Percentiles rank a stretch among this genome's conserved stretches.
phyloP scores from a whole-genome alignment of 2,888 invertebrate species.

The Drosophila anomelani region DNA sequence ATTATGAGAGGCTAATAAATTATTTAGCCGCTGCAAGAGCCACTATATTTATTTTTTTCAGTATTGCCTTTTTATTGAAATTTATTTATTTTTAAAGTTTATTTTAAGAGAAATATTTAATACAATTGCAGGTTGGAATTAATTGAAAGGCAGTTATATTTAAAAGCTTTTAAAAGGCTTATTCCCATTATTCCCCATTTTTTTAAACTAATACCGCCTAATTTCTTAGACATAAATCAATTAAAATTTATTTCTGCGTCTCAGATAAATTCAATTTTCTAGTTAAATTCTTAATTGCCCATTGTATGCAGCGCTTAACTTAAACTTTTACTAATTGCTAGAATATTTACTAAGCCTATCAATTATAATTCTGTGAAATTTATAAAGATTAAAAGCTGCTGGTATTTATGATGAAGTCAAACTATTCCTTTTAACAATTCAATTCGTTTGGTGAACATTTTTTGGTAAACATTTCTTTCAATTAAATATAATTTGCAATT shows the following conservation, averaged over 20 bases:
- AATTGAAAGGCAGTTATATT: not conserved
- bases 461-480: not conserved
- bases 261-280: not conserved
- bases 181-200: too few species aligned
- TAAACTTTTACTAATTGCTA: not conserved
- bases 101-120: not conserved
- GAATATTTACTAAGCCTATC: not conserved
- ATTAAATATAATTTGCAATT: not conserved
- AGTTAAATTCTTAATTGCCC: not conserved
- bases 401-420: not conserved
- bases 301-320: not conserved
- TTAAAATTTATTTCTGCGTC: not conserved
- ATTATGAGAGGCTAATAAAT: constrained; percentile 55
- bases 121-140: not conserved
- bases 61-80: not conserved
- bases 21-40: constrained; percentile 5
- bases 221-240: not conserved
- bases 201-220: too few species aligned
- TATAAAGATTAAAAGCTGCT: not conserved
- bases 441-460: not conserved
- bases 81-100: not conserved
- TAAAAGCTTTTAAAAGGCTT: not conserved
- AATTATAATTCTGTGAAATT: not conserved
- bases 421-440: not conserved
- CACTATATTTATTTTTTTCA: not conserved